Base-by-base conservation (phyloP, 2,113 vertebrate genomes). In the Pleuronectes platessa region DNA sequence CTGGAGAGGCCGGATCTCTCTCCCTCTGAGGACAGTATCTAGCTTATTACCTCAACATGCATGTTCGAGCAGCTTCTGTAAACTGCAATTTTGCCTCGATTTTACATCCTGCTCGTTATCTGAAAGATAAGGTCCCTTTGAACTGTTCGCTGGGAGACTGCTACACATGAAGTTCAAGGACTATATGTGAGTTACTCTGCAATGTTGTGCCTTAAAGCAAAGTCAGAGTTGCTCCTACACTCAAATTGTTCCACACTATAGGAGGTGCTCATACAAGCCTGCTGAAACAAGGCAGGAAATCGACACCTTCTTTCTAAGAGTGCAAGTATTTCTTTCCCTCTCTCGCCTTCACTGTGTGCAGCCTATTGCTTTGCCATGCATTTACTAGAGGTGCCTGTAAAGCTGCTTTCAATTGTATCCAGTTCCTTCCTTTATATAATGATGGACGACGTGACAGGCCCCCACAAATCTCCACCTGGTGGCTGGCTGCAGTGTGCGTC, bases 11-110 rank as follows among this genome's bases (percentile, higher is more conserved):
- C 17, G 65, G n/a, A 82, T 69, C 24, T 74, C 26, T 70, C 37
- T 20, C 61, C 4, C 35, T 61, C 4, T 42, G 9, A 40, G 17
- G 37, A 18, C 14, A 59, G 63, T n/a, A 49, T 61, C 20, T 20
- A 61, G 23, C n/a, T 35, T 24, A 35, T 64, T 66, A 75, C 67
- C 15, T 56, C 42, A 58, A 58, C 21, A 51, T 54, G n/a, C 15
- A 51, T 54, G 51, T 54, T 54, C 6, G 14, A n/a, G 51, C 51
- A 49, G 67, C 49, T 47, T 6, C 71, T 56, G 15, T 62, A 20
- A 63, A 45, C 68, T 78, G 40, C 67, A 60, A 76, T 79, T 66
- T 74, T 37, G 27, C 40, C 40, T 79, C 59, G 49, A 67, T 75
- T 74, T 76, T 73, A 65, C 37, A 53, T 47, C 26, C 35, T 18